Evolutionary conservation across 2,888 invertebrate genomes (phyloP).

Genomic region (Troilus luridus): DNA sequence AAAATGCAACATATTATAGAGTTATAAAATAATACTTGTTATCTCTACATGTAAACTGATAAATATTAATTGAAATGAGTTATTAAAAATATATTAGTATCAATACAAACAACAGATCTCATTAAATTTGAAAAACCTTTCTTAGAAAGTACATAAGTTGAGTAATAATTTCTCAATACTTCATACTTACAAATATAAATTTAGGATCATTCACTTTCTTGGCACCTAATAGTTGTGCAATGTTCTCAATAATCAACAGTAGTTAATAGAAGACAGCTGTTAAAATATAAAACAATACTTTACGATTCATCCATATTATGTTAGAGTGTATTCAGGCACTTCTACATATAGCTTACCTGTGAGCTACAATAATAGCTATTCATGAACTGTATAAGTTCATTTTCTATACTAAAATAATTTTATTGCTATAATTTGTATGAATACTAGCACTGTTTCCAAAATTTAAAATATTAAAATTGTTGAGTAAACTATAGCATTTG

Average conservation of each 20-base stretch:
- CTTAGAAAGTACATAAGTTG: conserved; percentile 48
- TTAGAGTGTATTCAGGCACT: conserved; percentile 2
- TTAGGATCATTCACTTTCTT: conserved; percentile 38
- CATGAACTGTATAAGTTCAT: neutral
- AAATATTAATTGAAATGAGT: neutral
- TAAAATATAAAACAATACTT: neutral
- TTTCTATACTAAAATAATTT: conserved; percentile 26
- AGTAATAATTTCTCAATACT: conserved; percentile 29
- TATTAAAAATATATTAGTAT: conserved; percentile 52
- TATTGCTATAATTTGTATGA: neutral
- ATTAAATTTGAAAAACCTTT: conserved; percentile 50
- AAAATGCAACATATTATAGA: conserved; percentile 18
- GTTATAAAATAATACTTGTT: neutral
- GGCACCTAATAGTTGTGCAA: conserved; percentile 51
- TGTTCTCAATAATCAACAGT: neutral
- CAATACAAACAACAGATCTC: conserved; percentile 45
- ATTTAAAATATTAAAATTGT: neutral
- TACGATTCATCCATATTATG: neutral
- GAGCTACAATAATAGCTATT: neutral
- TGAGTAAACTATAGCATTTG: neutral
- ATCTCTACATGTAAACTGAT: neutral
- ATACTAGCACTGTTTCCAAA: neutral
- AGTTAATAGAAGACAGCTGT: neutral
- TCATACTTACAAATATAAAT: conserved; percentile 13
- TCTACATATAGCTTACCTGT: neutral